A percentile compares a stretch with the other conserved stretches of the same genome.
Conservation (phyloP, 2,888 invertebrate genomes). For the Mimas tiliae region DNA sequence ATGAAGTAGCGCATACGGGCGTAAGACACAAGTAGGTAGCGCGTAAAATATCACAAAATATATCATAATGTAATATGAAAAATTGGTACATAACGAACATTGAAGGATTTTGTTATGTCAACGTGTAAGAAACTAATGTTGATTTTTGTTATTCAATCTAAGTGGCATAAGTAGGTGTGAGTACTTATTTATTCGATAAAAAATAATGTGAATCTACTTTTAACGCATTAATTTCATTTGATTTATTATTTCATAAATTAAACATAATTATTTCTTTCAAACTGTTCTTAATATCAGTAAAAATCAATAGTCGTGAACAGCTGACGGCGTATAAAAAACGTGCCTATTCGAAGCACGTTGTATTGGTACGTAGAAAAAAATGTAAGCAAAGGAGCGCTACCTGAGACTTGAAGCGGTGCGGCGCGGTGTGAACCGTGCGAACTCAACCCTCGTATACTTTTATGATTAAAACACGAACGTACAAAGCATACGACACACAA, state of each 20-base stretch:
- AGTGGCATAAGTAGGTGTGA: too few relatives aligned
- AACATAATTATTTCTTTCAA: background rate
- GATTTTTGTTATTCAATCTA: too few relatives aligned
- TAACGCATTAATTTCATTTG: background rate
- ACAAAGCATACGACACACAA: background rate
- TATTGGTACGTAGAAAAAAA: constrained; percentile 1
- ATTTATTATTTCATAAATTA: background rate
- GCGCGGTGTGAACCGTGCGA: too few relatives aligned
- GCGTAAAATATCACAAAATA: background rate
- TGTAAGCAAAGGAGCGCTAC: constrained; percentile 34
- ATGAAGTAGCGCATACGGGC: background rate
- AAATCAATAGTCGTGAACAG: background rate
- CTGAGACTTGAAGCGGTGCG: constrained; percentile 2
- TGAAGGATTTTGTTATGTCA: too few relatives aligned
- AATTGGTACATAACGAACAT: too few relatives aligned
- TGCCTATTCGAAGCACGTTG: background rate
- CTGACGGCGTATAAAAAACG: constrained; percentile 3
- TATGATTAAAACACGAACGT: background rate
- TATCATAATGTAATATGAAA: background rate
- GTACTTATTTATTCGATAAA: background rate
- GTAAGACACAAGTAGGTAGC: background rate
- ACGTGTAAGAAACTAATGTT: too few relatives aligned
- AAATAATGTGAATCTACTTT: too few relatives aligned
- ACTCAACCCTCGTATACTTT: background rate
- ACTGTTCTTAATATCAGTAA: background rate